Percentiles rank a stretch among this genome's conserved stretches.
Evolutionary conservation across 2,888 invertebrate species (phyloP).

Genomic region (Anodontia alba): DNA sequence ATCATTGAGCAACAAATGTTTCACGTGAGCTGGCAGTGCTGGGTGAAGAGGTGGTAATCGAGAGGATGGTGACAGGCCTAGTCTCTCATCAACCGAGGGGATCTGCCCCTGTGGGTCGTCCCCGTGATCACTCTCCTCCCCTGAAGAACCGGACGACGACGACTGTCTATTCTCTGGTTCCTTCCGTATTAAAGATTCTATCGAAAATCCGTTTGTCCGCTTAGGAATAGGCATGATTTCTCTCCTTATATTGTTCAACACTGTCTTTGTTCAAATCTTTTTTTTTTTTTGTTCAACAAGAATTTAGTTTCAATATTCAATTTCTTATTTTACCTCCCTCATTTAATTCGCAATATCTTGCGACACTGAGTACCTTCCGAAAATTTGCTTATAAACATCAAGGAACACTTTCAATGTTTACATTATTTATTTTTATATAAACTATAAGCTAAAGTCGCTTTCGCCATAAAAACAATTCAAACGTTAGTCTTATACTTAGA

Average conservation of each 20-base stretch:
- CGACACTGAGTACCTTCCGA: too few relatives aligned
- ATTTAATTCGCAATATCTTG: too few relatives aligned
- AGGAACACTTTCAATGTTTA: too few relatives aligned
- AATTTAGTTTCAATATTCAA: too few relatives aligned
- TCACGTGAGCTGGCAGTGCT: constrained; percentile 47
- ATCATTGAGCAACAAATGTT: constrained; percentile 49
- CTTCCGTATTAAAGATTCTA: constrained; percentile 53
- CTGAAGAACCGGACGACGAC: constrained; percentile 19
- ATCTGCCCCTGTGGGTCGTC: constrained; percentile 6
- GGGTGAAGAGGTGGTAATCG: constrained; percentile 55
- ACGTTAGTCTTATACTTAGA: neutral
- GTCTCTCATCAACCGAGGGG: constrained; percentile 23
- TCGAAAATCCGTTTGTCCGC: constrained; percentile 50
- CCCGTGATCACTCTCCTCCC: constrained; percentile 52
- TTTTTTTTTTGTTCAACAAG: too few relatives aligned
- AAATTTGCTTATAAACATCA: too few relatives aligned
- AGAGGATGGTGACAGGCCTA: constrained; percentile 2
- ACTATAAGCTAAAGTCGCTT: neutral
- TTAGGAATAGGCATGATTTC: constrained; percentile 51
- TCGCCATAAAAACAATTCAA: neutral
- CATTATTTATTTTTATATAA: too few relatives aligned
- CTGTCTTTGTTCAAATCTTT: too few relatives aligned
- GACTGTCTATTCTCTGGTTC: constrained; percentile 23
- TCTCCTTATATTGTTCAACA: constrained; percentile 5
- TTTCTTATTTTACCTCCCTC: too few relatives aligned